Base-by-base conservation (phyloP, 2,797 vertebrate species). In the Hafferia zeledoni region DNA sequence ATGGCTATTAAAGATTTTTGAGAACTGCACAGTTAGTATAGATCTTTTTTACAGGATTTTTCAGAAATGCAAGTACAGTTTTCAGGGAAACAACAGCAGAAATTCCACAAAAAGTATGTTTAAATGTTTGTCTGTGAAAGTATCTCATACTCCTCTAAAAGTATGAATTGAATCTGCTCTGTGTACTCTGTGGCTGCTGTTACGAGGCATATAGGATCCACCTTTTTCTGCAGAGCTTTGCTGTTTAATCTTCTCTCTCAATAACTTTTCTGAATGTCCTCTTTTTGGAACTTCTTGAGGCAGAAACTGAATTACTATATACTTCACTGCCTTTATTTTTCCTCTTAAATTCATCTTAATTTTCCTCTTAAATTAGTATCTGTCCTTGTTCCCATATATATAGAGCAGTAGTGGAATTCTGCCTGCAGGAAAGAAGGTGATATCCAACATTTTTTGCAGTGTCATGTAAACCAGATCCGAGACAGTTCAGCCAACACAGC, bases 401-500 rank as follows among this genome's bases (percentile, higher is more conserved):
- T 13, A 79, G 11, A 53, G 31, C 33, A 28, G 52, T 25, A 37
- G 39, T 63, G 55, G 74, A 75, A 81, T 90, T 46, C 59, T 87
- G 63, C 50, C 47, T 82, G 60, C 31, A 50, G 85, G 39, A 78
- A 75, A 50, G 77, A 69, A 65, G 35, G 50, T 61, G 39, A 5
- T 83, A 64, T 69, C 74, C 74, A 92, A 5, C 31, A 59, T 84
- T 90, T 91, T 84, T 85, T 6, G 10, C 72, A 84, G 13, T 0
- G 1, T 95, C 83, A 39, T 70, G 56, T 80, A 87, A 89, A 91
- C 28, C 70, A 55, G 74, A 81, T 68, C 74, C 0, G 1, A 72
- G 86, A 69, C 67, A 90, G 49, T 78, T 93, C 67, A 90, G 81
- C 94, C 81, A 84, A 47, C 59, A 41, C 74, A 69, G 81, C 83